phyloP scores from a whole-genome alignment of 2,888 invertebrate species.

The Bombylius major region DNA sequence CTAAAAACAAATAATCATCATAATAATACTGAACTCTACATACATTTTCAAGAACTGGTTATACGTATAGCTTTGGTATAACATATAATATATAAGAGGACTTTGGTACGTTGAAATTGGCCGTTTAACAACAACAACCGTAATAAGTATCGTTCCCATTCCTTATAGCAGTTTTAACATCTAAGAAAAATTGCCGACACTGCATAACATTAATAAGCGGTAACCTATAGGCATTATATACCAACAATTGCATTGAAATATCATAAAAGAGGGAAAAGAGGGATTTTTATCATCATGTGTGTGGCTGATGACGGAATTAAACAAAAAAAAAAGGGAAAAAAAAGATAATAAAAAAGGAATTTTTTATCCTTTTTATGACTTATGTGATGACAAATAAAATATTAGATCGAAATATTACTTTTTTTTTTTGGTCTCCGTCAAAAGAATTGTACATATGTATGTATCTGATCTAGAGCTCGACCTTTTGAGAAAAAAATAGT shows the following conservation, averaged over 20 bases:
- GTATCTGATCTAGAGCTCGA: no score
- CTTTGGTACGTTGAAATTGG: background rate
- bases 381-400: background rate
- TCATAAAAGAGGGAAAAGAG: background rate
- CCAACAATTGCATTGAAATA: background rate
- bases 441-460: no score
- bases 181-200: background rate
- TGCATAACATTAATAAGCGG: background rate
- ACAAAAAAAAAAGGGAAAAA: background rate
- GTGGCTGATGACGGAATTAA: background rate
- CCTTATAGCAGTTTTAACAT: background rate
- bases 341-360: background rate
- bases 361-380: background rate
- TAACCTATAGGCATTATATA: background rate
- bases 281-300: background rate
- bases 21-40: no score
- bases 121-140: background rate
- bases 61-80: no score
- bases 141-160: background rate
- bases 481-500: no score
- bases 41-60: no score
- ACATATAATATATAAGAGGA: background rate
- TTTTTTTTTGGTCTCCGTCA: no score
- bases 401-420: background rate
- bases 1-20: no score